Percentiles rank a stretch among this genome's conserved stretches.
These are phyloP conservation scores for Stenurella melanura DNA, from an alignment of 2,888 invertebrate genomes.

Conservation along the genomic window DNA sequence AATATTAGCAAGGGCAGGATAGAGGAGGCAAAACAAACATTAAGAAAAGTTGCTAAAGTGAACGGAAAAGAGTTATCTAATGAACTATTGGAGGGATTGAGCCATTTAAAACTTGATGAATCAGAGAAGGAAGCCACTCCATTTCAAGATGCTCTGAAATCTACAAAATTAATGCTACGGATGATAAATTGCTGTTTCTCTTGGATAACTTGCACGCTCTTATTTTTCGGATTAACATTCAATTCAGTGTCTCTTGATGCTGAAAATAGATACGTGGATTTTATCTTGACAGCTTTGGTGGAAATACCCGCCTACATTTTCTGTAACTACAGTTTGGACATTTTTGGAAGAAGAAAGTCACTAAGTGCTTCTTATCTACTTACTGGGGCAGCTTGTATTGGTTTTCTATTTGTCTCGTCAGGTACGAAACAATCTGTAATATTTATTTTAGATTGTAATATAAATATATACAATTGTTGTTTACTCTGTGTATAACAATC, in stretches of 20 bases:
- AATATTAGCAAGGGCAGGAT: conserved; percentile 78
- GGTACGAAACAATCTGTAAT: conserved; percentile 68
- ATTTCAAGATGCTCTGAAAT: conserved; percentile 50
- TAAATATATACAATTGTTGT: too few species aligned
- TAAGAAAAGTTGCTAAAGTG: conserved; percentile 78
- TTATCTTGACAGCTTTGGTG: conserved; percentile 80
- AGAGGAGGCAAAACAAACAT: conserved; percentile 76
- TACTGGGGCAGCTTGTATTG: conserved; percentile 78
- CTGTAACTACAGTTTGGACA: conserved; percentile 79
- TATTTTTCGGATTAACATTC: conserved; percentile 87
- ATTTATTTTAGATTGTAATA: too few species aligned
- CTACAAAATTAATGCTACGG: conserved; percentile 73
- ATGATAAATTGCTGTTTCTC: conserved; percentile 83
- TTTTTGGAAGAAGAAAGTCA: conserved; percentile 79
- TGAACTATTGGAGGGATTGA: conserved; percentile 65
- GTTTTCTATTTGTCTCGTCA: conserved; percentile 77
- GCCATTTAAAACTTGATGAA: conserved; percentile 31
- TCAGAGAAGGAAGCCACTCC: conserved; percentile 39
- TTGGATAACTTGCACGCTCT: conserved; percentile 86
- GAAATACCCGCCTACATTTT: conserved; percentile 85
- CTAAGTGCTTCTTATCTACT: conserved; percentile 78
- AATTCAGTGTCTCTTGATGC: conserved; percentile 85
- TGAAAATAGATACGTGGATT: conserved; percentile 86
- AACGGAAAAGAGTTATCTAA: conserved; percentile 74
- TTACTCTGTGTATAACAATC: too few species aligned